Conservation (phyloP, 2,888 invertebrate genomes). For the Nipponacmea schrenckii region DNA sequence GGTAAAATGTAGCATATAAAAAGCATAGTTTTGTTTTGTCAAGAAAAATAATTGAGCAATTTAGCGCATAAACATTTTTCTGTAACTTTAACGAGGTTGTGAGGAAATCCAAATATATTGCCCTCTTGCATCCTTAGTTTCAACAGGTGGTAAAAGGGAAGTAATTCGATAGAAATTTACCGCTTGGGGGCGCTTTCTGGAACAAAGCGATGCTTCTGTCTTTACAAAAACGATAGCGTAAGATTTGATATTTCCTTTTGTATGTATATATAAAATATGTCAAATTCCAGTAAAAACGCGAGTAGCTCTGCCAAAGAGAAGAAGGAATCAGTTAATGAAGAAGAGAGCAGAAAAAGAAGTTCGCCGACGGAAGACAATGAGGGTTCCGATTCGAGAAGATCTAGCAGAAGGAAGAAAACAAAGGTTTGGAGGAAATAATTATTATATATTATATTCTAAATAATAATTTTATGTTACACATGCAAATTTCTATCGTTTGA, state of each 20-base stretch:
- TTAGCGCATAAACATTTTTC: too few species aligned
- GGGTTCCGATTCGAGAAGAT: conserved; percentile 34
- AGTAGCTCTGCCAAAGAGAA: conserved; percentile 28
- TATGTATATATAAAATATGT: neutral
- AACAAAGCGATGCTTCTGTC: too few species aligned
- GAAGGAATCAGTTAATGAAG: conserved; percentile 26
- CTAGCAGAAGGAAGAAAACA: conserved; percentile 49
- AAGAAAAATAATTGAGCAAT: too few species aligned
- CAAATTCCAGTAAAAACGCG: conserved; percentile 25
- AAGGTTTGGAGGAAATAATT: conserved; percentile 28
- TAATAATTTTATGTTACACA: too few species aligned
- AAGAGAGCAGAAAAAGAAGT: conserved; percentile 33
- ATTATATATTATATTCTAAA: neutral
- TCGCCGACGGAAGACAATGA: conserved; percentile 35
- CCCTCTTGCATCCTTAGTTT: neutral
- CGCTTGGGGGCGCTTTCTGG: neutral
- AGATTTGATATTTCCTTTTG: too few species aligned
- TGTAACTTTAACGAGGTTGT: too few species aligned
- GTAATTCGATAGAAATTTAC: neutral
- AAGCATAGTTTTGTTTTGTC: too few species aligned
- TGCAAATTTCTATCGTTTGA: too few species aligned
- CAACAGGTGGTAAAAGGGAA: neutral
- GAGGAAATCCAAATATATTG: too few species aligned
- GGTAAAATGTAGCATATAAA: too few species aligned
- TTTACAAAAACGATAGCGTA: too few species aligned